Evolutionary conservation across 2,888 invertebrate genomes (phyloP).

Genomic region (Maniola hyperantus): DNA sequence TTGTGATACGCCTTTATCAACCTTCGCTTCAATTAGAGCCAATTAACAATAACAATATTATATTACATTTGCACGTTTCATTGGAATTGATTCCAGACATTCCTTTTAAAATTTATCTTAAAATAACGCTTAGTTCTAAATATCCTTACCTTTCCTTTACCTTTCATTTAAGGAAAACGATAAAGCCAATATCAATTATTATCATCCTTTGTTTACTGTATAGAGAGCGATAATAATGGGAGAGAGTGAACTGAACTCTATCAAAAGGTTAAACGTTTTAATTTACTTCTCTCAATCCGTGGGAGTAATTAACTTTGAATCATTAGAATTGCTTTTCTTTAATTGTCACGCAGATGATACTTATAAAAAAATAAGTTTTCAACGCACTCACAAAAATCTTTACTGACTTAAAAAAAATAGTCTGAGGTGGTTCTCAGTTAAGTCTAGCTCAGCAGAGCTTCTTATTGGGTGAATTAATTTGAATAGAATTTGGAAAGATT

Average conservation of each 20-base stretch:
- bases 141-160: too few species aligned
- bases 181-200: conserved; percentile 12
- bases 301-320: not conserved
- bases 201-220: conserved; percentile 10
- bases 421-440: too few species aligned
- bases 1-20: conserved; percentile 50
- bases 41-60: conserved; percentile 49
- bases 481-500: too few species aligned
- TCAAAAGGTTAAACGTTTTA: conserved; percentile 1
- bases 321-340: not conserved
- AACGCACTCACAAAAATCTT: too few species aligned
- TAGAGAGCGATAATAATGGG: conserved; percentile 1
- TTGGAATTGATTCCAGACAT: conserved; percentile 25
- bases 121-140: conserved; percentile 9
- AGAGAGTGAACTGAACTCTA: conserved; percentile 1
- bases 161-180: conserved; percentile 17
- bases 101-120: conserved; percentile 13
- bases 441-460: too few species aligned
- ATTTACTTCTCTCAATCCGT: not conserved
- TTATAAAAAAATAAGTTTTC: not conserved
- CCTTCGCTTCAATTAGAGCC: conserved; percentile 63
- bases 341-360: not conserved
- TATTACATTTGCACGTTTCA: conserved; percentile 26
- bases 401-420: too few species aligned
- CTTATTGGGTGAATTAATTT: too few species aligned